A percentile compares a stretch with the other conserved stretches of the same genome.
These are phyloP conservation scores for Thomomys bottae DNA, from an alignment of 2,113 vertebrate genomes.

Conservation along the genomic window DNA sequence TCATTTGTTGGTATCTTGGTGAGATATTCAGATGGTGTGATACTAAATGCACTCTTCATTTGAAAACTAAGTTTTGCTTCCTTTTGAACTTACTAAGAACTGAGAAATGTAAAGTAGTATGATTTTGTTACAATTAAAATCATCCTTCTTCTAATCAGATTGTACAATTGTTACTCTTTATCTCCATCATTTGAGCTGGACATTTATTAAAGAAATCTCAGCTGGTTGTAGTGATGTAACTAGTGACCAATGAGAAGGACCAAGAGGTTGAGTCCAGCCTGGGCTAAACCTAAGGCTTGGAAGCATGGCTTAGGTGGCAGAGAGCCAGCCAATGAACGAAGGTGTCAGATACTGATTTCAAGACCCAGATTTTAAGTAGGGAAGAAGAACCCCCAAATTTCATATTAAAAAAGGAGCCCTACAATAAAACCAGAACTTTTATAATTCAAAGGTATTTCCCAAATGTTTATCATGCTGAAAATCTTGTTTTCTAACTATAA, in stretches of 20 bases:
- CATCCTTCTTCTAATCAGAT: neutral
- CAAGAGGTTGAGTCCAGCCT: no score
- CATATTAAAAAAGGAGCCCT: neutral
- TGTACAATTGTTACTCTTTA: neutral
- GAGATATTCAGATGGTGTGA: neutral
- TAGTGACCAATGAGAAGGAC: no score
- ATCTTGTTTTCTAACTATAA: neutral
- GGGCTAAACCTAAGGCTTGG: no score
- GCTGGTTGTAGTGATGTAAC: no score
- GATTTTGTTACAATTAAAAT: neutral
- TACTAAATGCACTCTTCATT: neutral
- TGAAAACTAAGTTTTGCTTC: neutral
- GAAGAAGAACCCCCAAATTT: neutral
- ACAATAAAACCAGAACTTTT: neutral
- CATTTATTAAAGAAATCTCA: neutral
- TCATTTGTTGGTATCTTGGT: neutral
- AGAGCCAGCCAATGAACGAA: no score
- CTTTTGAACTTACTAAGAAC: neutral
- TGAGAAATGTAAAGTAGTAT: neutral
- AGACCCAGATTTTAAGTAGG: no score
- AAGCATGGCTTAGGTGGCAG: no score
- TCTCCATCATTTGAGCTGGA: neutral
- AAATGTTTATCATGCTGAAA: neutral
- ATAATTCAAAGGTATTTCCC: conserved; percentile 32
- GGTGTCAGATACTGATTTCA: no score